Conservation (phyloP, 2,888 invertebrate species). For the Dolichomitus sp. region DNA sequence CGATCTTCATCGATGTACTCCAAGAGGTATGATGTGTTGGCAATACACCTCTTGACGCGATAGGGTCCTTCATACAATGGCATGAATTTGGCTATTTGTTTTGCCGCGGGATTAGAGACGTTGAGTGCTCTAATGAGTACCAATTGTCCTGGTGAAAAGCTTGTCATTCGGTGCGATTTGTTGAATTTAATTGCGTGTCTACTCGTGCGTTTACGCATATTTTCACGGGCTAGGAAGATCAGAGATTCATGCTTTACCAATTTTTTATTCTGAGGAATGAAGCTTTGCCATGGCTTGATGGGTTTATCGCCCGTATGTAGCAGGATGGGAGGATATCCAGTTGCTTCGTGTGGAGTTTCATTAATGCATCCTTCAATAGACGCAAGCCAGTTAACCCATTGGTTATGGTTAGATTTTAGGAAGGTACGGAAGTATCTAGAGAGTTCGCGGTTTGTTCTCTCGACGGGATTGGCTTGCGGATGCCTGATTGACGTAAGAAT, state of each 20-base stretch:
- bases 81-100: conserved; percentile 53
- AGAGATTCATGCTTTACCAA: not conserved
- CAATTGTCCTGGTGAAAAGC: conserved; percentile 36
- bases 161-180: not conserved
- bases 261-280: no score
- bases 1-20: not conserved
- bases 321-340: not conserved
- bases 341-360: not conserved
- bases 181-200: conserved; percentile 25
- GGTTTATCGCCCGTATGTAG: not conserved
- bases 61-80: conserved; percentile 60
- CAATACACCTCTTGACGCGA: conserved; percentile 8
- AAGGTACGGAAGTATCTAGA: not conserved
- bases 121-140: conserved; percentile 50
- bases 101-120: conserved; percentile 1
- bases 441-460: not conserved
- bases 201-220: not conserved
- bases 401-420: not conserved
- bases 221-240: not conserved
- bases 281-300: not conserved
- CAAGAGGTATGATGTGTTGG: not conserved
- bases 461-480: conserved; percentile 9
- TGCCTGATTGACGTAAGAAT: conserved; percentile 13
- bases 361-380: conserved; percentile 18
- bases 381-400: not conserved